Percentiles rank a stretch among this genome's conserved stretches.
Conservation (phyloP, 2,113 vertebrate species). For the Toxostoma redivivum region DNA sequence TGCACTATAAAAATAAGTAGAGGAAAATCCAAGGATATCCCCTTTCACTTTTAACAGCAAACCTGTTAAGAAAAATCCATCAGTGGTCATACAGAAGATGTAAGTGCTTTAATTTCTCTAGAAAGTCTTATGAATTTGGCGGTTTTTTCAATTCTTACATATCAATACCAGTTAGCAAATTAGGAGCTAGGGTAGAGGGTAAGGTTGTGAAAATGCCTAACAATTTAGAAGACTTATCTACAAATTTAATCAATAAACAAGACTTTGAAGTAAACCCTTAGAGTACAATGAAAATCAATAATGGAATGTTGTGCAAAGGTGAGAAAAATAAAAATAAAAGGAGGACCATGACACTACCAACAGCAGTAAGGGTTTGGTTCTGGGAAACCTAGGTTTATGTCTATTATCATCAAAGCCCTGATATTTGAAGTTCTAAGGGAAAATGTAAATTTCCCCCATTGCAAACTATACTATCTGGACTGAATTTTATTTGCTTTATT, state of each 20-base stretch:
- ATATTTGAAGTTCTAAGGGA: background rate
- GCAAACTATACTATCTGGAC: background rate
- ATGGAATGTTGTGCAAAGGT: background rate
- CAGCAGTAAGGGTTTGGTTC: background rate
- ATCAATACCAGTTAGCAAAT: background rate
- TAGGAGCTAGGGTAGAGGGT: background rate
- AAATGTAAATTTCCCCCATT: background rate
- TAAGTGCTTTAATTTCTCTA: background rate
- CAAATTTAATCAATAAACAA: background rate
- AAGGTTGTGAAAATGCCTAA: background rate
- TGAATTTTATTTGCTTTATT: background rate
- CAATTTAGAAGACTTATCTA: background rate
- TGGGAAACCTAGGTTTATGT: background rate
- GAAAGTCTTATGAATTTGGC: background rate
- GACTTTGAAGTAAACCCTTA: background rate
- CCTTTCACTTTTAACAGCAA: background rate
- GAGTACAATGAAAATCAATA: conserved; percentile 6
- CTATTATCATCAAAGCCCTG: background rate
- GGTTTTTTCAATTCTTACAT: background rate
- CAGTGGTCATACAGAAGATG: background rate
- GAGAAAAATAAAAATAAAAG: background rate
- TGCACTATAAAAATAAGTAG: background rate
- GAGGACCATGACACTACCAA: background rate
- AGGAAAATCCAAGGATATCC: background rate
- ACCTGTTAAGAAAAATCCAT: background rate